Conservation (phyloP, 2,113 vertebrate genomes). For the Psophia crepitans region DNA sequence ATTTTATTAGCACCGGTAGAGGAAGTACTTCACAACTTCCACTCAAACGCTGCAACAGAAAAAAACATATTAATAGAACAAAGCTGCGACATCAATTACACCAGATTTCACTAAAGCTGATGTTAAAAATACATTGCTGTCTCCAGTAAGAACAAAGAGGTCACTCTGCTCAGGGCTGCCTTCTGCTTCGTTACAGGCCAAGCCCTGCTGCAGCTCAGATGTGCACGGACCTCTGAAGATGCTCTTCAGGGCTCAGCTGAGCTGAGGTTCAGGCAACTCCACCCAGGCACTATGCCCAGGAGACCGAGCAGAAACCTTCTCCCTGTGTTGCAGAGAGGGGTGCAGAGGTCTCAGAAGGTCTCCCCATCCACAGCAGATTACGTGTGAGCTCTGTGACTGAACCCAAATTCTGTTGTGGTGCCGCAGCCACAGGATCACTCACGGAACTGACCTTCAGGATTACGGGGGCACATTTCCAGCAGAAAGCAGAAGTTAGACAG, state of each 20-base stretch:
- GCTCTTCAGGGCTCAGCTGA: neutral
- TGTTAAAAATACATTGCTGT: neutral
- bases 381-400: neutral
- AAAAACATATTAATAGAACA: neutral
- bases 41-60: neutral
- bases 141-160: neutral
- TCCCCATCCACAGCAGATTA: neutral
- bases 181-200: neutral
- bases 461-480: neutral
- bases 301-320: neutral
- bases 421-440: neutral
- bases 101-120: neutral
- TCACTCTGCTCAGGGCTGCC: neutral
- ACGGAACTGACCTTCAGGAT: neutral
- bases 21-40: neutral
- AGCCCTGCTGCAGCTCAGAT: neutral
- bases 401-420: neutral
- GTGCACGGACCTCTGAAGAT: accelerated
- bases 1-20: neutral
- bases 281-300: neutral
- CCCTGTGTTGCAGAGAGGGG: neutral
- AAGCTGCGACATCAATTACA: neutral
- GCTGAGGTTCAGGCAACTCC: neutral
- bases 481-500: neutral
- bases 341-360: neutral